Conservation (phyloP, 2,888 invertebrate genomes). For the Clostera curtula region DNA sequence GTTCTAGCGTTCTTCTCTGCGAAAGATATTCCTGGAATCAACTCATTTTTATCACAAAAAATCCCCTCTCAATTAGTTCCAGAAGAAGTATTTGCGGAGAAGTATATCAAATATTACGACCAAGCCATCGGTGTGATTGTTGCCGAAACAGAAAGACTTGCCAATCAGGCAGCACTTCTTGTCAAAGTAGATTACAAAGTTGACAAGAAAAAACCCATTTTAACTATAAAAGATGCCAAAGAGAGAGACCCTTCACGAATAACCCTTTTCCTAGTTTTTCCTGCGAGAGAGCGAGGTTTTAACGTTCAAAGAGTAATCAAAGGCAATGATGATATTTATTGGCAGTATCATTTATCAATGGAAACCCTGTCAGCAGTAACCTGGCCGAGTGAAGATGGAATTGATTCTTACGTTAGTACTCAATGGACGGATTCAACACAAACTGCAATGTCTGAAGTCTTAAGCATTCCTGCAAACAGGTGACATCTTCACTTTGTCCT, state of each 20-base stretch:
- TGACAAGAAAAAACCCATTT: conserved; percentile 40
- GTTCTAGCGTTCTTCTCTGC: conserved; percentile 78
- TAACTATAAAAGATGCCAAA: conserved; percentile 39
- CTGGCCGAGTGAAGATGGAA: conserved; percentile 78
- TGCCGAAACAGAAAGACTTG: conserved; percentile 73
- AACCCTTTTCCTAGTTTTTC: conserved; percentile 26
- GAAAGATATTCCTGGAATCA: conserved; percentile 81
- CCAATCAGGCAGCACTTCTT: conserved; percentile 72
- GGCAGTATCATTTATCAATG: conserved; percentile 83
- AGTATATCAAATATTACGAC: conserved; percentile 75
- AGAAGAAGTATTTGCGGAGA: conserved; percentile 69
- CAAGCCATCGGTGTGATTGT: conserved; percentile 82
- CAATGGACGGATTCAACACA: conserved; percentile 77
- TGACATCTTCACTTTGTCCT: conserved; percentile 26
- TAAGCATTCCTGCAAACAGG: conserved; percentile 75
- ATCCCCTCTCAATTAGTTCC: conserved; percentile 20
- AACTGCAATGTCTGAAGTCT: conserved; percentile 57
- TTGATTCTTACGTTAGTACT: conserved; percentile 74
- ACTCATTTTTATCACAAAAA: conserved; percentile 61
- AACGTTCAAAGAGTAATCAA: conserved; percentile 67
- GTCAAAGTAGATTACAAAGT: conserved; percentile 74
- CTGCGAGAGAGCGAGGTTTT: conserved; percentile 41
- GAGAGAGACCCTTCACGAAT: conserved; percentile 39
- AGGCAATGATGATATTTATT: conserved; percentile 69
- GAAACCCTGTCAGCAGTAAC: conserved; percentile 77